Conservation (phyloP, 2,113 vertebrate genomes). For the Macrotis lagotis region DNA sequence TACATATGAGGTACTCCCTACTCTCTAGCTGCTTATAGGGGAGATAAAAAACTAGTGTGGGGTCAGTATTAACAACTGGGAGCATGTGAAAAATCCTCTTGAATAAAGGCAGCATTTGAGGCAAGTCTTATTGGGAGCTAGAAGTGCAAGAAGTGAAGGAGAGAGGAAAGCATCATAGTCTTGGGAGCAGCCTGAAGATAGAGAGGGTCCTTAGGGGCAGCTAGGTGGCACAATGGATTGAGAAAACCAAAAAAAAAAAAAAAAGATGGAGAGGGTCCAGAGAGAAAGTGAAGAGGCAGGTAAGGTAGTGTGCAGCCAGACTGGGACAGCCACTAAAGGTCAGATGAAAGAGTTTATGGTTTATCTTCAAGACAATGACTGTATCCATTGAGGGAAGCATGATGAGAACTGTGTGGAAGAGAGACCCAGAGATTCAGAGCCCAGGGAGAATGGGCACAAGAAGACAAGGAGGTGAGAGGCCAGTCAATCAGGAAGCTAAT, state of each 20-base stretch:
- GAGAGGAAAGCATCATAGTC: neutral
- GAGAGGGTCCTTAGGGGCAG: no score
- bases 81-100: neutral
- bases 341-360: neutral
- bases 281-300: neutral
- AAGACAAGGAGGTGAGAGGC: neutral
- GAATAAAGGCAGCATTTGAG: neutral
- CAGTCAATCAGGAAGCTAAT: neutral
- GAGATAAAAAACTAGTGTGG: neutral
- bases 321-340: neutral
- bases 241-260: no score
- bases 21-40: neutral
- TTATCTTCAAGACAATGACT: neutral
- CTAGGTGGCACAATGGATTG: no score
- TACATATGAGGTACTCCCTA: neutral
- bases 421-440: neutral
- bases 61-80: neutral
- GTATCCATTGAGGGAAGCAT: neutral
- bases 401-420: neutral
- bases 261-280: no score
- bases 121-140: neutral
- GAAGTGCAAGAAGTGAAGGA: neutral
- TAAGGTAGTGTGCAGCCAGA: neutral
- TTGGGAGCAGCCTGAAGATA: neutral
- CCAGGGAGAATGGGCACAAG: neutral